These are phyloP conservation scores for Chiloscyllium punctatum DNA, from an alignment of 2,797 vertebrate genomes.

Conservation along the genomic window DNA sequence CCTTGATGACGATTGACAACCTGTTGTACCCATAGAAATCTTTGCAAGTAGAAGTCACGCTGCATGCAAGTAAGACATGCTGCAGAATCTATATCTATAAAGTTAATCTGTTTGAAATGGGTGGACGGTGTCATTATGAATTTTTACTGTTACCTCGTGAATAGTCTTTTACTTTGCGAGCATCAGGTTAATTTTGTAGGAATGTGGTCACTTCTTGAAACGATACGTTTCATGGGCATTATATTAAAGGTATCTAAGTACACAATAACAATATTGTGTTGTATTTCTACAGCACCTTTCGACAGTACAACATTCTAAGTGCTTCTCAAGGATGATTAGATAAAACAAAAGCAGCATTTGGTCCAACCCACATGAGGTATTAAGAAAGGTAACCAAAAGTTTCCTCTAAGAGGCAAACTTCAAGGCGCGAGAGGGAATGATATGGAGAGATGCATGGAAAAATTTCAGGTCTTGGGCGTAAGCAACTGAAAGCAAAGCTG, in stretches of 20 bases:
- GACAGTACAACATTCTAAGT: not conserved
- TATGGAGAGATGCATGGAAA: not conserved
- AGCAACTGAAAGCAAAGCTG: not conserved
- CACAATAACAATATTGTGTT: not conserved
- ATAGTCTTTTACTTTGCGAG: not conserved
- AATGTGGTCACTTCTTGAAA: too few relatives aligned
- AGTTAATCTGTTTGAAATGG: not conserved
- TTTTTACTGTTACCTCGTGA: not conserved
- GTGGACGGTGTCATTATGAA: not conserved
- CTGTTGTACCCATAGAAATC: not conserved
- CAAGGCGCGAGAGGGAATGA: not conserved
- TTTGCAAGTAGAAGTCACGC: not conserved
- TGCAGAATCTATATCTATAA: not conserved
- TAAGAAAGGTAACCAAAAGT: not conserved
- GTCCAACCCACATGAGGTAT: not conserved
- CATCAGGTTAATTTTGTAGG: not conserved
- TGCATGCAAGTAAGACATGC: not conserved
- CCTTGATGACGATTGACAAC: not conserved
- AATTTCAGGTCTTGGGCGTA: not conserved
- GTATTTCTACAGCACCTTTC: not conserved
- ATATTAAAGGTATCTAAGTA: not conserved
- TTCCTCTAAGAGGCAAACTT: not conserved
- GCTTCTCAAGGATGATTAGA: not conserved
- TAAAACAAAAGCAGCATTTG: not conserved
- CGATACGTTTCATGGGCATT: not conserved